Evolutionary conservation across 2,113 vertebrate genomes (phyloP).

Genomic region (Leptocoma aspasia): DNA sequence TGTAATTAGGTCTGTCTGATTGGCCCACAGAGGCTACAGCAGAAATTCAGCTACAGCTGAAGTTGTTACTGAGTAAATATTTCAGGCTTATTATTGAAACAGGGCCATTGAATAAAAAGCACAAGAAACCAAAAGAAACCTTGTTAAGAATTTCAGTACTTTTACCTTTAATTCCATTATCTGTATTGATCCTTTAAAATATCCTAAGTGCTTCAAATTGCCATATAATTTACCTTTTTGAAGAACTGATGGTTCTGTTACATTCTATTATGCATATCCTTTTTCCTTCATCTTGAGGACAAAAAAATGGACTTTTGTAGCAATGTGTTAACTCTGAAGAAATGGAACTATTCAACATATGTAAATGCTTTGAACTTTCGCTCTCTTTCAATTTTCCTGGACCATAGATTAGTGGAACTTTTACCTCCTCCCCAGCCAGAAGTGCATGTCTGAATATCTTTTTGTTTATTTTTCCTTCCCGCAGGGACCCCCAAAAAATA

Average conservation of each 20-base stretch:
- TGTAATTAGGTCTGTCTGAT: not conserved
- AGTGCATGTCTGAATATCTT: not conserved
- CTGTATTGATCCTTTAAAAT: not conserved
- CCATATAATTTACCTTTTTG: not conserved
- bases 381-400: not conserved
- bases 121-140: not conserved
- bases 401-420: not conserved
- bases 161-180: not conserved
- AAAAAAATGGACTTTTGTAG: not conserved
- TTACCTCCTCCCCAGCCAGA: not conserved
- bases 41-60: not conserved
- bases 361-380: not conserved
- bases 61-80: not conserved
- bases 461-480: conserved; percentile 41
- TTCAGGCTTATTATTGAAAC: not conserved
- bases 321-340: not conserved
- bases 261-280: not conserved
- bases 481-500: conserved; percentile 87
- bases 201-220: not conserved
- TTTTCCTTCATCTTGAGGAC: not conserved
- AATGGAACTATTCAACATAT: not conserved
- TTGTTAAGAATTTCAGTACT: not conserved
- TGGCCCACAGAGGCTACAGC: not conserved
- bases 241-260: not conserved
- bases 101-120: not conserved